Conservation (phyloP, 2,888 invertebrate genomes). For the Cataglyphis cursor region DNA sequence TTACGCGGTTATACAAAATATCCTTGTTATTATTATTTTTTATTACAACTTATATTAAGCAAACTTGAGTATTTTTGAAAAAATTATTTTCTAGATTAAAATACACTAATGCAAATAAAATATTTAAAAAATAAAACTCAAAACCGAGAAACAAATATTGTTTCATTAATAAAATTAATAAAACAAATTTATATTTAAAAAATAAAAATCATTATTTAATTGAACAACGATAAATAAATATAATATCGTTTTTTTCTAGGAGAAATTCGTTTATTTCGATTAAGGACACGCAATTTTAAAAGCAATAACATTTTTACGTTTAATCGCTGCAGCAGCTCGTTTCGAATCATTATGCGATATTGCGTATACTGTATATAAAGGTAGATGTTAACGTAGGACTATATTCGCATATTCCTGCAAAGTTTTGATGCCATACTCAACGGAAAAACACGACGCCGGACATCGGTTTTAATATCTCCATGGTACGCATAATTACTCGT, state of each 20-base stretch:
- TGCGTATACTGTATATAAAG: background rate
- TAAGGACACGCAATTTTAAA: background rate
- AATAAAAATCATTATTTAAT: background rate
- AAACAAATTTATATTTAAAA: background rate
- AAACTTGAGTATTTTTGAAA: background rate
- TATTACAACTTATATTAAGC: background rate
- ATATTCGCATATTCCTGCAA: constrained; percentile 4
- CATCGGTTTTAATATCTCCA: constrained; percentile 53
- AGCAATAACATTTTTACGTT: background rate
- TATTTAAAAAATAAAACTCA: background rate
- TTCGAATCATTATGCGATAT: background rate
- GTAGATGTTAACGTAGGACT: background rate
- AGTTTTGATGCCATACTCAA: constrained; percentile 26
- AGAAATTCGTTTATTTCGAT: background rate
- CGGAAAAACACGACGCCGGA: constrained; percentile 19
- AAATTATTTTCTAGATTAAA: background rate
- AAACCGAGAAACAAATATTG: background rate
- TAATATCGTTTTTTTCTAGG: background rate
- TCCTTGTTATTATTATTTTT: background rate
- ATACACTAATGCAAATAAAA: background rate
- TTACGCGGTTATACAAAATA: background rate
- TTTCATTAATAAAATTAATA: background rate
- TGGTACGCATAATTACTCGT: constrained; percentile 40
- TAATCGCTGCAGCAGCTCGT: background rate
- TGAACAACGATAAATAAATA: background rate